Base-by-base conservation (phyloP, 2,888 invertebrate genomes). In the Rotaria socialis region DNA sequence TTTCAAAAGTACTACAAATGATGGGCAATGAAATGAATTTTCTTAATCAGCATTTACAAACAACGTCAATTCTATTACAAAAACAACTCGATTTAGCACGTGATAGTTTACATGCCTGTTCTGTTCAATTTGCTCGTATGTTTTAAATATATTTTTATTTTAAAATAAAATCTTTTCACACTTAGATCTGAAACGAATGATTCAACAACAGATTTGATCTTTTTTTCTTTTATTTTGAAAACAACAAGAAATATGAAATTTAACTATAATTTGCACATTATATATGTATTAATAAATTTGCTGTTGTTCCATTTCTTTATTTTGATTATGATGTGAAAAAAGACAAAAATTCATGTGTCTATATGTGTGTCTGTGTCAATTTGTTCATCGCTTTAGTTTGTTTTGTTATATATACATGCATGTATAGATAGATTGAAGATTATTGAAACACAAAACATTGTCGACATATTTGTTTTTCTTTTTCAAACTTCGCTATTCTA, bases 31-130 rank as follows among this genome's bases (percentile, higher is more conserved):
- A 80, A 47, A 80, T 80, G 80, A 80, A 43, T 80, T 80, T 80
- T 80, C 47, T 80, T 47, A 80, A 80, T 80, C 80, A 80, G 24
- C 80, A 80, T n/a, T 80, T 80, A 80, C 80, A 80, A 80, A 80
- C 80, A 24, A 80, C 80, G 24, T 47, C 80, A 47, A 47, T 80
- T 47, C 47, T 80, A 47, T 80, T 80, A 80, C 80, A 80, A 47
- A 80, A 80, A 80, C 80, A 80, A 80, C 47, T 80, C 6, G 80
- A 80, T 47, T 24, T 80, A 80, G 80, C 80, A 6, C 43, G 80
- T 47, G 80, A 80, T 80, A 80, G 80, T 80, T 43, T 80, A 47
- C 80, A 80, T 47, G 80, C 80, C 24, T 80, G 80, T 80, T 80
- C 80, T 3, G 80, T 80, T 47, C 80, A 80, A 80, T 80, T 80